phyloP scores from a whole-genome alignment of 1,140 invertebrate genomes.

The Olivierus martensii region DNA sequence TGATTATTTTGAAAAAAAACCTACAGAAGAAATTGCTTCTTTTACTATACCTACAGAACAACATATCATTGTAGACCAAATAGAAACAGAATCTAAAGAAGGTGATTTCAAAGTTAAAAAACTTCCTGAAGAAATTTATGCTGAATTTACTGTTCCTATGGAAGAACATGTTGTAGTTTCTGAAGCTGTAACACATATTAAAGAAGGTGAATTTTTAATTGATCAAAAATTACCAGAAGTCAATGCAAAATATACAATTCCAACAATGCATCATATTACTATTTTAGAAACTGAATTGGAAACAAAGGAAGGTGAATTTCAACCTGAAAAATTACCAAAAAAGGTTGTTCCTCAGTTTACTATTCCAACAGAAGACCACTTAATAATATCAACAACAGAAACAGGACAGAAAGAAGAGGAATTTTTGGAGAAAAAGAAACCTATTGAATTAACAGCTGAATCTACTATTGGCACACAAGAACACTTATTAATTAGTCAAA shows the following conservation, averaged over 20 bases:
- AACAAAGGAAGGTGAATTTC: conserved; percentile 5
- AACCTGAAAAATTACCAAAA: conserved; percentile 5
- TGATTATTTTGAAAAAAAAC: neutral
- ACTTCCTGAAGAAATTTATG: neutral
- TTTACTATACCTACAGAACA: conserved; percentile 4
- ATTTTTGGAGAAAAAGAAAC: neutral
- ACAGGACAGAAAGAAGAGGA: conserved; percentile 1
- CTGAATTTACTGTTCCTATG: conserved; percentile 4
- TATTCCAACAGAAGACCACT: conserved; percentile 2
- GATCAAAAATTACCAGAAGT: conserved; percentile 4
- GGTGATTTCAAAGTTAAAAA: neutral
- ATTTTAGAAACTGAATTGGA: conserved; percentile 1
- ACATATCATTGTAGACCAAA: conserved; percentile 1
- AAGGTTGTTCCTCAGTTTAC: neutral
- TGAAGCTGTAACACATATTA: conserved; percentile 5
- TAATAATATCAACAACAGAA: conserved; percentile 2
- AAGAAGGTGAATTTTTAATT: conserved; percentile 2
- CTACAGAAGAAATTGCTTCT: neutral
- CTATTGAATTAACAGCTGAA: neutral
- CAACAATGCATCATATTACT: conserved; percentile 9
- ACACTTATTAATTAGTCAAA: conserved; percentile 9
- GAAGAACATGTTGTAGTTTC: conserved; percentile 11
- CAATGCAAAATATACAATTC: conserved; percentile 10
- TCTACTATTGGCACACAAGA: conserved; percentile 5
- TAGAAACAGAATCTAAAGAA: conserved; percentile 3